Conservation (phyloP, 2,888 invertebrate species). For the Ischnus inquisitorius region DNA sequence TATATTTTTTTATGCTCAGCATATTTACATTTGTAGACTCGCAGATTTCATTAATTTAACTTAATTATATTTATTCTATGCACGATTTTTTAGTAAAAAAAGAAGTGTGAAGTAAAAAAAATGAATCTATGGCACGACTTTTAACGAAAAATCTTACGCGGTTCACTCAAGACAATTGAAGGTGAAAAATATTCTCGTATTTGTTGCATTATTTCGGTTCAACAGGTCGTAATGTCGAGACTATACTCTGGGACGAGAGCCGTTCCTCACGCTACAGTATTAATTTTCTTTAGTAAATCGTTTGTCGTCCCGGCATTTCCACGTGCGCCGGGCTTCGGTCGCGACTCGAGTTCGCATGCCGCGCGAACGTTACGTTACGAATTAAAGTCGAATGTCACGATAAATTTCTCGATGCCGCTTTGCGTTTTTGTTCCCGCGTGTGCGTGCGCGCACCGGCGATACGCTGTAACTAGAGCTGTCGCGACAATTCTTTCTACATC, state of each 20-base stretch:
- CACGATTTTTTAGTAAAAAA: too few relatives aligned
- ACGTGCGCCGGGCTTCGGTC: constrained; percentile 62
- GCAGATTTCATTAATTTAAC: too few relatives aligned
- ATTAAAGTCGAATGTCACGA: constrained; percentile 74
- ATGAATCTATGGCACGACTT: neutral
- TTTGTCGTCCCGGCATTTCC: constrained; percentile 55
- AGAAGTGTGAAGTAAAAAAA: neutral
- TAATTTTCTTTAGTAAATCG: constrained; percentile 46
- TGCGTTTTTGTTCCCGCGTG: constrained; percentile 12
- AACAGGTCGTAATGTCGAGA: constrained; percentile 50
- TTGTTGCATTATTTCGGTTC: constrained; percentile 44
- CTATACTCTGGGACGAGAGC: constrained; percentile 13
- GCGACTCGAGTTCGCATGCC: constrained; percentile 73
- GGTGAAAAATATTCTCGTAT: constrained; percentile 10
- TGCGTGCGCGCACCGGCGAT: constrained; percentile 30
- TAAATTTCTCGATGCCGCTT: constrained; percentile 74
- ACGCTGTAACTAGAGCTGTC: constrained; percentile 65
- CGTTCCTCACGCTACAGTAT: neutral
- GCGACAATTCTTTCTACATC: constrained; percentile 56
- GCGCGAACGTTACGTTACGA: constrained; percentile 74
- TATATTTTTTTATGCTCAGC: neutral
- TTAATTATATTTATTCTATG: too few relatives aligned
- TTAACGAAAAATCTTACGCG: neutral
- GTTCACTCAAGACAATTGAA: neutral
- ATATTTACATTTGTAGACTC: neutral